phyloP scores from a whole-genome alignment of 2,888 invertebrate species.

The Ernsta delagoae region DNA sequence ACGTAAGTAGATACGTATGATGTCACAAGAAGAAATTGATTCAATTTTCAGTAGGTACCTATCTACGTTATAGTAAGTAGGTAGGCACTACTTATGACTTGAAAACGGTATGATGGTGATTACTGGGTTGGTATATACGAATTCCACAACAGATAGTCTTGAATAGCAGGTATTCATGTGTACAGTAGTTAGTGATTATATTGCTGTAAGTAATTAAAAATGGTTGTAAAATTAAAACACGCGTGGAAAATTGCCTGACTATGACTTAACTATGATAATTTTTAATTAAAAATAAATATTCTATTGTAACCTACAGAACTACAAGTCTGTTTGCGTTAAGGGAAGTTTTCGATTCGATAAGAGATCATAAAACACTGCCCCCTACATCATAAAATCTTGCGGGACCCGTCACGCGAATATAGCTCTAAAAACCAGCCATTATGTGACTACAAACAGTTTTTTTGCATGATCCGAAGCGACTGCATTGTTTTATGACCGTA shows the following conservation, averaged over 20 bases:
- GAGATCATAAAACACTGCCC: constrained; percentile 74
- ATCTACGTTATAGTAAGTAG: too few species aligned
- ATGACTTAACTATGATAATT: not conserved
- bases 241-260: not conserved
- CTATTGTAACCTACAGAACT: constrained; percentile 48
- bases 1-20: too few species aligned
- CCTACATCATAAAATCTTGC: constrained; percentile 73
- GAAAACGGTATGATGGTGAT: too few species aligned
- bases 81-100: not conserved
- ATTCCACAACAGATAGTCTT: too few species aligned
- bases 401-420: constrained; percentile 63
- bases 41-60: too few species aligned
- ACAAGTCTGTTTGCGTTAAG: constrained; percentile 67
- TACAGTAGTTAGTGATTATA: too few species aligned
- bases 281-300: constrained; percentile 13
- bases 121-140: too few species aligned
- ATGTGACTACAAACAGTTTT: constrained; percentile 59
- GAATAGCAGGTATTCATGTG: too few species aligned
- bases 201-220: not conserved
- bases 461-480: constrained; percentile 63
- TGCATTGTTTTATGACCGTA: constrained; percentile 74
- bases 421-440: constrained; percentile 61
- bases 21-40: too few species aligned
- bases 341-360: constrained; percentile 76
- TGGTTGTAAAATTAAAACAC: constrained; percentile 9